Base-by-base conservation (phyloP, 1,140 invertebrate genomes). In the Grapholita molesta region DNA sequence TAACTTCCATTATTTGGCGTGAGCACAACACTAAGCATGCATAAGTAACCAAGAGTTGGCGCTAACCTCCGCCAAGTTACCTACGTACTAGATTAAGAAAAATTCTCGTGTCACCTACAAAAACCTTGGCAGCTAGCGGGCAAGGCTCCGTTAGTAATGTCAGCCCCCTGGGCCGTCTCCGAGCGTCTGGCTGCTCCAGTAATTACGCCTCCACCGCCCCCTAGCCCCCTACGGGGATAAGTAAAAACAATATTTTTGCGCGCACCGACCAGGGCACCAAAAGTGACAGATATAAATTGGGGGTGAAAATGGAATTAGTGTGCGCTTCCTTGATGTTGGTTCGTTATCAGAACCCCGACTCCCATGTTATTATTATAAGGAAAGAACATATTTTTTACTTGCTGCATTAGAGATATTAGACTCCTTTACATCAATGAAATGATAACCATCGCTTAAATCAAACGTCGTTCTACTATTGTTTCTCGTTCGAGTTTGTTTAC, bases 191-290 rank as follows among this genome's bases (percentile, higher is more conserved):
- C 77, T 79, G 77, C 77, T 83, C 82, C 80, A 84, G 83, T 84
- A 87, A 87, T 87, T 87, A 87, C 83, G 68, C 79, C 82, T 77
- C 78, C 71, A 67, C 53, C 52, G 30, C 53, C 67, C 70, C 70
- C 66, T 15, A 28, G 12, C 52, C 75, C 76, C 78, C 76, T 61
- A 38, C 64, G 70, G 75, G 85, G 83, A 87, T 87, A 87, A 85
- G 85, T 85, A 85, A 87, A 87, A 87, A 87, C 85, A 87, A 87
- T 87, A 87, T 87, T 87, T 87, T 87, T 84, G 84, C 82, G 74
- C 79, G 74, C 80, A 73, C 72, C 77, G 78, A 80, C 82, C 83
- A 82, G 76, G 77, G 78, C 79, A 82, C 78, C 80, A 84, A 78
- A 84, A 87, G 82, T 87, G 85, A 87, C 85, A 85, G 82, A 83